These are phyloP conservation scores for Ecliptopera silaceata DNA, from an alignment of 2,888 invertebrate genomes.

Conservation along the genomic window DNA sequence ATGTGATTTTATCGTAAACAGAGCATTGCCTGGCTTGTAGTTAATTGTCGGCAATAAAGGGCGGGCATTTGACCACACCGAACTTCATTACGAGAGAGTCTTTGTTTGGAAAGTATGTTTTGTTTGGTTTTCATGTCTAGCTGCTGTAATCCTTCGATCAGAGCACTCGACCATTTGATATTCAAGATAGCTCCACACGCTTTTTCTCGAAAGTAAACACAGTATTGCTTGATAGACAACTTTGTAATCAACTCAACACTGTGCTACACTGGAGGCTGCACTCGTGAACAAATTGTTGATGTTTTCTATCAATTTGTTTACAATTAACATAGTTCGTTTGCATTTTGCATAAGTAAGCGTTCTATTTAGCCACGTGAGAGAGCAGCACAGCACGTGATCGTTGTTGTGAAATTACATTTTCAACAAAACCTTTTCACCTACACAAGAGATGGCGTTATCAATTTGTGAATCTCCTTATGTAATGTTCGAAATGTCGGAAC, in stretches of 20 bases:
- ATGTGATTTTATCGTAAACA: slow-evolving; percentile 34
- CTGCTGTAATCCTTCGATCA: slow-evolving; percentile 53
- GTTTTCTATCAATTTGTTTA: slow-evolving; percentile 58
- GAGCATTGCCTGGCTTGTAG: slow-evolving; percentile 39
- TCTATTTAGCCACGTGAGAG: slow-evolving; percentile 53
- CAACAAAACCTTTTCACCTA: slow-evolving; percentile 37
- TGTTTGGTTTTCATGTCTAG: slow-evolving; percentile 65
- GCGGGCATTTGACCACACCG: slow-evolving; percentile 58
- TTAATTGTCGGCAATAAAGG: slow-evolving; percentile 64
- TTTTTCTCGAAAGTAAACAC: slow-evolving; percentile 1
- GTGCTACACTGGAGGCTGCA: not conserved
- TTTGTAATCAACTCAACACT: slow-evolving; percentile 7
- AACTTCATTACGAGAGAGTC: slow-evolving; percentile 69
- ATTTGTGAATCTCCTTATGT: slow-evolving; percentile 30
- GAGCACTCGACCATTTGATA: slow-evolving; percentile 46
- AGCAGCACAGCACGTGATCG: slow-evolving; percentile 47
- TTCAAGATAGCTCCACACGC: slow-evolving; percentile 38
- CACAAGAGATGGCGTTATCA: slow-evolving; percentile 20
- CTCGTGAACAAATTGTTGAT: slow-evolving; percentile 30
- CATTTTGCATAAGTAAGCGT: slow-evolving; percentile 62
- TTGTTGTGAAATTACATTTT: slow-evolving; percentile 53
- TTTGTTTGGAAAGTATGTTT: slow-evolving; percentile 70
- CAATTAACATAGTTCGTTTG: slow-evolving; percentile 63
- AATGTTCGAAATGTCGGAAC: slow-evolving; percentile 35
- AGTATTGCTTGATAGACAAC: not conserved